Conservation (phyloP, 2,888 invertebrate genomes). For the Xestia rhomboidea region DNA sequence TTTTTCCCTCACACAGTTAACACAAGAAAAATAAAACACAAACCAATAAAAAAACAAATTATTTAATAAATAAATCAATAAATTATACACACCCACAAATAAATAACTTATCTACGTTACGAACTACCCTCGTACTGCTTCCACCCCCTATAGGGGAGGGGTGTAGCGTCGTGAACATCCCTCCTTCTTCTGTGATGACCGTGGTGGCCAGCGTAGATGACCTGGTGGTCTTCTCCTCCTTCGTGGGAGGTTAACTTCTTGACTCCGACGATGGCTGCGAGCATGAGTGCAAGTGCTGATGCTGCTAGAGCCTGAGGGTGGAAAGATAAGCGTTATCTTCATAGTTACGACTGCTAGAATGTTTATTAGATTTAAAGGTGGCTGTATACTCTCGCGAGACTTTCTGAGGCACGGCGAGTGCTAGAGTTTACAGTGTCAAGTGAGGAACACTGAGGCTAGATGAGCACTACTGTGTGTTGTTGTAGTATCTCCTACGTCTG, state of each 20-base stretch:
- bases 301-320: constrained; percentile 90
- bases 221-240: constrained; percentile 91
- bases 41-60: constrained; percentile 50
- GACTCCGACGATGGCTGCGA: constrained; percentile 93
- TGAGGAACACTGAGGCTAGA: background rate
- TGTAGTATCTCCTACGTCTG: background rate
- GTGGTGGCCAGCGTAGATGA: constrained; percentile 91
- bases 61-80: constrained; percentile 66
- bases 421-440: background rate
- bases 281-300: constrained; percentile 93
- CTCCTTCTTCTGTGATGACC: constrained; percentile 91
- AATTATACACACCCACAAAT: constrained; percentile 61
- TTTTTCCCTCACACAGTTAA: background rate
- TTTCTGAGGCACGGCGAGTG: background rate
- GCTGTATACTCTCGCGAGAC: background rate
- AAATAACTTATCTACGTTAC: constrained; percentile 46
- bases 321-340: background rate
- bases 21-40: constrained; percentile 25
- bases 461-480: background rate
- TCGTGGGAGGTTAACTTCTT: constrained; percentile 93
- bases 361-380: background rate
- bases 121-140: constrained; percentile 71
- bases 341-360: background rate
- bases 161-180: constrained; percentile 71
- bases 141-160: constrained; percentile 90